These are phyloP conservation scores for Drosophila fulvimacula DNA, from an alignment of 2,888 invertebrate genomes.

Conservation along the genomic window DNA sequence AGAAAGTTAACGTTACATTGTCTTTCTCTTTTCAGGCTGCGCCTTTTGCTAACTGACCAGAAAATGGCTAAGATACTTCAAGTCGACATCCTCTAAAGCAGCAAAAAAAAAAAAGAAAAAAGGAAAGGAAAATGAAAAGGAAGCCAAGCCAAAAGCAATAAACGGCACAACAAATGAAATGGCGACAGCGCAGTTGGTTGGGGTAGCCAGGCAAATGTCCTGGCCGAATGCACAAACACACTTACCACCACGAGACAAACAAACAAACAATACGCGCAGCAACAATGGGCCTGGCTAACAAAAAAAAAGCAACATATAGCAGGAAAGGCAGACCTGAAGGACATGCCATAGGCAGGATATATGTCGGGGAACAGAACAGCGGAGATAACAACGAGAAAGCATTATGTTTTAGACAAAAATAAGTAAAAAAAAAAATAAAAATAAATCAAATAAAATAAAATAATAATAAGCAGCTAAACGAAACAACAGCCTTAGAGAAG, in stretches of 20 bases:
- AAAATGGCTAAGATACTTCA: constrained; percentile 75
- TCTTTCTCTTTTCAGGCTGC: constrained; percentile 2
- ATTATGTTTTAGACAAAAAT: constrained; percentile 36
- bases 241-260: constrained; percentile 35
- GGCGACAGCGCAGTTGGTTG: constrained; percentile 39
- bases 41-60: constrained; percentile 58
- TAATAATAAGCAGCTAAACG: constrained; percentile 52
- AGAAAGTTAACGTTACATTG: not conserved
- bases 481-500: constrained; percentile 7
- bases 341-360: constrained; percentile 54
- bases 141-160: constrained; percentile 60
- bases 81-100: constrained; percentile 53
- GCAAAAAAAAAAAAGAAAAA: not conserved
- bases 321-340: constrained; percentile 64
- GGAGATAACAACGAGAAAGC: constrained; percentile 26
- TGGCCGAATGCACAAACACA: constrained; percentile 39
- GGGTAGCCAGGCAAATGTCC: constrained; percentile 56
- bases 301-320: constrained; percentile 41
- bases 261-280: constrained; percentile 53
- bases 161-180: constrained; percentile 68
- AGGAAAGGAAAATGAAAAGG: constrained; percentile 14
- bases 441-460: too few species aligned
- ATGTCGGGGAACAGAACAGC: not conserved
- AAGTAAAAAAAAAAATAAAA: not conserved
- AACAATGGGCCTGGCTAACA: constrained; percentile 56